Evolutionary conservation across 2,113 vertebrate genomes (phyloP), one percentile per base, ranked within the genome.

Genomic region (Scartelaos histophorus): DNA sequence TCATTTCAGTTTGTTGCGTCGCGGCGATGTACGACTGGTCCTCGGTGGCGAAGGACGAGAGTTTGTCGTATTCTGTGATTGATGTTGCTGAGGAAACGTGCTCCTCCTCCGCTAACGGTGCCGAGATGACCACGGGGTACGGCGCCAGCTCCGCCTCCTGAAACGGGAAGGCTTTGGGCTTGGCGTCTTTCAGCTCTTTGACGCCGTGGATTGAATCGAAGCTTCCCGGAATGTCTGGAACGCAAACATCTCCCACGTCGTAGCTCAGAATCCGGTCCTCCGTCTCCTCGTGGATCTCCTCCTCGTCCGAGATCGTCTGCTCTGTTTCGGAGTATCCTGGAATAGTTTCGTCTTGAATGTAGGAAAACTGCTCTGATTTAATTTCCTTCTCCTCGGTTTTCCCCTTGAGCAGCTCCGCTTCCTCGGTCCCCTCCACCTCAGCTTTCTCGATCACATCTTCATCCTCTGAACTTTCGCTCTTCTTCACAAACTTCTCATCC

Each of bases 291-390:
- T 99, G 96, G 76, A 99, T 98, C 91, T 99, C 60, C 16, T 62
- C 98, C 80, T 99, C 98, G 47, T 99, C 98, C 19, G 98, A 99
- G 83, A 98, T 95, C 10, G 98, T 99, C 90, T 99, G 98, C 73
- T 99, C 98, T 0, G 97, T 98, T 88, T 99, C 98, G 0, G 98
- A 98, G 85, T 97, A 98, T 56, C 94, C 98, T 0, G 97, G 98
- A 69, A 99, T 98, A 19, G 97, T 99, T 91, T 99, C 98, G 7
- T 99, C 97, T 85, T 99, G 98, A 83, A 99, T 98, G 64, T 95
- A 98, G 1, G 96, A 98, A 84, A 98, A 91, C 93, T 93, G 93
- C 66, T 97, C 96, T 0, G 65, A 64, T 11, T 64, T 64, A 17
- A 0, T 84, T 88, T 0, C 94, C 82, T 67, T 96, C 49, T 91